Evolutionary conservation across 2,888 invertebrate species (phyloP).

Genomic region (Pseudeuparius sepicola): DNA sequence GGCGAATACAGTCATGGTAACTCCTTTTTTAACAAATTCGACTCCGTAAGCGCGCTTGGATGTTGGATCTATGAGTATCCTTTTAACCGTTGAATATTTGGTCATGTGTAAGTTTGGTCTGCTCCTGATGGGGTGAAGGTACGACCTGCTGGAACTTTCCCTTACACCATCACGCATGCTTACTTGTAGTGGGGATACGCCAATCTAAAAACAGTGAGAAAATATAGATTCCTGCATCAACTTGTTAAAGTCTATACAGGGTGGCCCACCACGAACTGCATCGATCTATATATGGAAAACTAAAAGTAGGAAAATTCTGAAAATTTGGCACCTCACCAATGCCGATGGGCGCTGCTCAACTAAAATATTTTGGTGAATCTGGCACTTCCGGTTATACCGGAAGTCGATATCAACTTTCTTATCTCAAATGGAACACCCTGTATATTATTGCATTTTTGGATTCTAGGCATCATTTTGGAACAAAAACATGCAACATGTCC

Average conservation of each 20-base stretch:
- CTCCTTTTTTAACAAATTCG: conserved; percentile 35
- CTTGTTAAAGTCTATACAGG: conserved; percentile 58
- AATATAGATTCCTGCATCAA: conserved; percentile 39
- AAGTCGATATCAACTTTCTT: too few relatives aligned
- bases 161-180: conserved; percentile 43
- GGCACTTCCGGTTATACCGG: too few relatives aligned
- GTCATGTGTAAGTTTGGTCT: conserved; percentile 45
- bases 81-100: conserved; percentile 42
- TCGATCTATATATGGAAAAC: too few relatives aligned
- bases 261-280: too few relatives aligned
- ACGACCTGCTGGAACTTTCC: conserved; percentile 43
- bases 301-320: too few relatives aligned
- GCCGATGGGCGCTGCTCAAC: too few relatives aligned
- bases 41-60: conserved; percentile 40
- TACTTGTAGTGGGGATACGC: conserved; percentile 45
- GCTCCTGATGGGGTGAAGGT: conserved; percentile 39
- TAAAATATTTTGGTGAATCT: too few relatives aligned
- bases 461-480: too few relatives aligned
- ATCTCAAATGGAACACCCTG: too few relatives aligned
- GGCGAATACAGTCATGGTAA: conserved; percentile 35
- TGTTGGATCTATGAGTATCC: conserved; percentile 37
- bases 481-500: too few relatives aligned
- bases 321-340: too few relatives aligned
- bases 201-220: conserved; percentile 34
- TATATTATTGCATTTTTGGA: too few relatives aligned